Base-by-base conservation (phyloP, 1,140 invertebrate species). In the Caenorhabditis tropicalis region DNA sequence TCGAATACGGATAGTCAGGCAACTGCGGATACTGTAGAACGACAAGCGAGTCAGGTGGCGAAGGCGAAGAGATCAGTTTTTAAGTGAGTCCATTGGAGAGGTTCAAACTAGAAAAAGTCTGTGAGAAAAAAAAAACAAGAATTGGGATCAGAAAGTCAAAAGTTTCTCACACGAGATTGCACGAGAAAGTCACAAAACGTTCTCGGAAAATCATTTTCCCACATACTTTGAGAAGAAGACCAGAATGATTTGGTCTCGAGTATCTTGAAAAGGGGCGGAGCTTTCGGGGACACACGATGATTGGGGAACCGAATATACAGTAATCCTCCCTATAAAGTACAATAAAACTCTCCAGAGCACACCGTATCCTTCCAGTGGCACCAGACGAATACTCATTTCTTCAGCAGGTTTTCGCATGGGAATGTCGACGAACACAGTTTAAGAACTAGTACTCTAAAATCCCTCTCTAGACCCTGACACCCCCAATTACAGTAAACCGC, bases 1-100 rank as follows among this genome's bases (percentile, higher is more conserved):
- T 85, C 83, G 9, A 65, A 80, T 60, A 81, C 83, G n/a, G 79
- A 81, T 31, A 49, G 58, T 39, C 82, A 84, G 9, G 46, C 21
- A 2, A 84, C 65, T 10, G 58, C 82, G 21, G 29, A 65, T 24
- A 58, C 31, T 2, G 82, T 74, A 27, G 43, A 65, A n/a, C 5
- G 36, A 58, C 31, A 36, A 19, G 19, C 43, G 0, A 65, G 12
- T 16, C 58, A 84, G 21, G 74, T 29, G 9, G 82, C 74, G n/a
- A 65, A 84, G 10, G 29, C 43, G 46, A 79, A 58, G 31, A 49
- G 82, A 39, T 43, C 48, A 16, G 65, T 49, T 21, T 84, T 74
- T 49, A 84, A 79, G 82, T 84, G 51, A 79, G 70, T 84, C 21
- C 46, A 10, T 12, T 16, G n/a, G n/a, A n/a, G n/a, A n/a, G n/a